Percentiles rank a stretch among this genome's conserved stretches.
These are phyloP conservation scores for Holotrichia oblita DNA, from an alignment of 1,140 invertebrate species.

Conservation along the genomic window DNA sequence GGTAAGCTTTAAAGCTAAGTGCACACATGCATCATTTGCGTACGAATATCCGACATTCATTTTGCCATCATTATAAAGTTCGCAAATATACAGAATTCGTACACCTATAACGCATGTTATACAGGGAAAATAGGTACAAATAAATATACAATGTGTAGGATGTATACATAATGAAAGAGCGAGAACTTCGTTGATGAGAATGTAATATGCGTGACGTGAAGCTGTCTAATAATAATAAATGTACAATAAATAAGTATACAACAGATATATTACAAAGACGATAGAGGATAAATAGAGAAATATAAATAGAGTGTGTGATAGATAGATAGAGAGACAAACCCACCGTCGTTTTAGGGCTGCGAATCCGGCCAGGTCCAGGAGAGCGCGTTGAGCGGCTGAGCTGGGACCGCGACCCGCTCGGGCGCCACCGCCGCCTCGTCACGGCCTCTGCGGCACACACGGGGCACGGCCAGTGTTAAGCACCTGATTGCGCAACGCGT, in stretches of 20 bases:
- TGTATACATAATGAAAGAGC: too few species aligned
- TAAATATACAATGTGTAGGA: too few species aligned
- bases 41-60: too few species aligned
- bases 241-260: slow-evolving; percentile 9
- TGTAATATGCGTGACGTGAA: too few species aligned
- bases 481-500: slow-evolving; percentile 49
- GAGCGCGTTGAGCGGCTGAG: slow-evolving; percentile 53
- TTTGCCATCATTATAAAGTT: too few species aligned
- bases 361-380: slow-evolving; percentile 59
- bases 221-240: not conserved
- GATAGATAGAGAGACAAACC: slow-evolving; percentile 43
- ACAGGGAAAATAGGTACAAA: too few species aligned
- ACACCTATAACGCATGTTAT: too few species aligned
- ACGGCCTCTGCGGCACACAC: slow-evolving; percentile 48
- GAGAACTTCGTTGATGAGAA: too few species aligned
- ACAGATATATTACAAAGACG: slow-evolving; percentile 1
- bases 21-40: too few species aligned
- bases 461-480: slow-evolving; percentile 47
- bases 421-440: slow-evolving; percentile 47
- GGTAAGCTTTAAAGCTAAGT: too few species aligned
- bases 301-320: not conserved
- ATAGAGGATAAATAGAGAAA: not conserved
- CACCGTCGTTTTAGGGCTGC: slow-evolving; percentile 56
- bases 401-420: slow-evolving; percentile 47
- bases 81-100: too few species aligned